These are phyloP conservation scores for Lagopus leucura DNA, from an alignment of 2,113 vertebrate genomes.

Conservation along the genomic window DNA sequence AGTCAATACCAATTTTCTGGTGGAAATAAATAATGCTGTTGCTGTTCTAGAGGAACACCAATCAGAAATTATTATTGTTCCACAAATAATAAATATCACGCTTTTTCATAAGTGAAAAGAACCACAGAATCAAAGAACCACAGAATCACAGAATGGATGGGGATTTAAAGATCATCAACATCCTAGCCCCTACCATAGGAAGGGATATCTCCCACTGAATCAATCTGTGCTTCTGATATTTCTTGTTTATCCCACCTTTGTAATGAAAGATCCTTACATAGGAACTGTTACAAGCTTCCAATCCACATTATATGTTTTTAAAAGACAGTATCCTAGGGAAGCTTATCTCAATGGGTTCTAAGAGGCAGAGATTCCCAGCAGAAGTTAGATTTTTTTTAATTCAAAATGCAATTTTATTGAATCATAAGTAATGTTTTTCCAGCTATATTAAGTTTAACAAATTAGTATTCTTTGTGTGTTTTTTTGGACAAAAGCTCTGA, in stretches of 20 bases:
- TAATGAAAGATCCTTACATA: background rate
- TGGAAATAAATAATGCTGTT: background rate
- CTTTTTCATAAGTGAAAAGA: background rate
- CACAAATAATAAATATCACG: conserved; percentile 19
- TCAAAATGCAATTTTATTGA: background rate
- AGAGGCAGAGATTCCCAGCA: background rate
- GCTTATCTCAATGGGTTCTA: background rate
- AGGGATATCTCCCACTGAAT: background rate
- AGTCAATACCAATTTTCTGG: background rate
- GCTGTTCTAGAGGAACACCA: background rate
- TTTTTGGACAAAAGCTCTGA: background rate
- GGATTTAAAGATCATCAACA: background rate
- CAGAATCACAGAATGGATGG: background rate
- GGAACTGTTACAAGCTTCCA: background rate
- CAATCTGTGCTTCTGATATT: background rate
- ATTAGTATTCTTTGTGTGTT: background rate
- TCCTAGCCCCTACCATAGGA: background rate
- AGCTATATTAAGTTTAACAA: background rate
- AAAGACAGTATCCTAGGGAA: background rate
- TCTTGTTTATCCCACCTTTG: background rate
- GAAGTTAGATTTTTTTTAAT: background rate
- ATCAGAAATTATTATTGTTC: background rate
- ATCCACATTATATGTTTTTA: background rate
- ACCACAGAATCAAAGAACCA: background rate
- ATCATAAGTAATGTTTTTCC: background rate